Evolutionary conservation across 2,888 invertebrate genomes (phyloP).

Genomic region (Lasioglossum morio): DNA sequence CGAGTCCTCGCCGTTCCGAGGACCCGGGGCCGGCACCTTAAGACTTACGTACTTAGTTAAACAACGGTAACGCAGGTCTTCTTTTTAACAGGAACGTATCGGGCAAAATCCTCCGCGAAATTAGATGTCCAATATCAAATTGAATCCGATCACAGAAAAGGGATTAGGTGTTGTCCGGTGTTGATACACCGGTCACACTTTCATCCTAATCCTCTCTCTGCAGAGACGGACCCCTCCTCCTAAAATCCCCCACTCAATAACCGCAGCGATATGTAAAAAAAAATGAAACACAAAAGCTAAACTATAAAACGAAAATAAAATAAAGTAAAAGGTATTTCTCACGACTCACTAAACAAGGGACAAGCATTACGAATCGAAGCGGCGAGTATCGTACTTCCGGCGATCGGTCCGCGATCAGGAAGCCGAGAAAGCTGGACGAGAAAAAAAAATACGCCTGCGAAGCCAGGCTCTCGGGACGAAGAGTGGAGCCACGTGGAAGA

Average conservation of each 20-base stretch:
- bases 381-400: constrained; percentile 70
- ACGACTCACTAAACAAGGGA: constrained; percentile 50
- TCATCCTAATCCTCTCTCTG: constrained; percentile 17
- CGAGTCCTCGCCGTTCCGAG: not conserved
- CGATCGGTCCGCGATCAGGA: constrained; percentile 60
- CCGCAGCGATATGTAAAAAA: constrained; percentile 21
- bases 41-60: constrained; percentile 5
- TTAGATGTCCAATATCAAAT: constrained; percentile 9
- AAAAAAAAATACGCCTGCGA: constrained; percentile 46
- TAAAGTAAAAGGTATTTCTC: constrained; percentile 30
- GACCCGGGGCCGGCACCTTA: not conserved
- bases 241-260: constrained; percentile 1
- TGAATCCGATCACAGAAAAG: not conserved
- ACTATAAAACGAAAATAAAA: not conserved
- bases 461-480: constrained; percentile 56
- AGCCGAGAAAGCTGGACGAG: constrained; percentile 45
- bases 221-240: not conserved
- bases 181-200: not conserved
- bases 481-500: constrained; percentile 72
- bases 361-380: constrained; percentile 69
- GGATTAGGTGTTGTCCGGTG: not conserved
- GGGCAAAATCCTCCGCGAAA: constrained; percentile 18
- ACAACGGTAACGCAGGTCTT: not conserved
- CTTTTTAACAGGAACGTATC: not conserved
- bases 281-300: not conserved